Evolutionary conservation across 2,797 vertebrate genomes (phyloP).

Genomic region (Hemitrygon akajei): DNA sequence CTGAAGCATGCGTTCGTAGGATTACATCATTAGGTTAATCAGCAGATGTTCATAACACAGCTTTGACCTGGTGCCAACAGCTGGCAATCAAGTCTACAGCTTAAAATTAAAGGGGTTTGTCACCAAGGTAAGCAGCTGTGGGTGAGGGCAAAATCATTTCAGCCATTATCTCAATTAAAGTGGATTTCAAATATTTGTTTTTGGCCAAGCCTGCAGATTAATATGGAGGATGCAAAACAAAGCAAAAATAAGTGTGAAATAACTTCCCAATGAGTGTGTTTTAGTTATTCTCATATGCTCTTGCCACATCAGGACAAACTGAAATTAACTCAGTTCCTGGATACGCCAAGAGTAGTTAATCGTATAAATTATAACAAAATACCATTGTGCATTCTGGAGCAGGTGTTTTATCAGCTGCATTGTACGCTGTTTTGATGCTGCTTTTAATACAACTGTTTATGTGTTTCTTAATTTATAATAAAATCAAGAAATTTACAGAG

Average conservation of each 20-base stretch:
- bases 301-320: neutral
- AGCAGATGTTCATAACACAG: neutral
- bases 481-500: neutral
- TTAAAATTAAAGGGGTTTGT: neutral
- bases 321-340: neutral
- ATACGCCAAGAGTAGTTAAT: neutral
- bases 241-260: neutral
- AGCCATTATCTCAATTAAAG: neutral
- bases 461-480: neutral
- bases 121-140: neutral
- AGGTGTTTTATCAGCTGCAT: neutral
- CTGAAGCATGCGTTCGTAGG: neutral
- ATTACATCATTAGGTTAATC: conserved; percentile 2
- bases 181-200: neutral
- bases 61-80: neutral
- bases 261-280: neutral
- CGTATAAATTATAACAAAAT: neutral
- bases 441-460: neutral
- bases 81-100: conserved; percentile 1
- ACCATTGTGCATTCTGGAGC: neutral
- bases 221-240: neutral
- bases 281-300: neutral
- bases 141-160: neutral
- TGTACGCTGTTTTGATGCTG: neutral
- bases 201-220: neutral